A percentile compares a stretch with the other conserved stretches of the same genome.
Conservation (phyloP, 2,888 invertebrate genomes). For the Aleiodes testaceus region DNA sequence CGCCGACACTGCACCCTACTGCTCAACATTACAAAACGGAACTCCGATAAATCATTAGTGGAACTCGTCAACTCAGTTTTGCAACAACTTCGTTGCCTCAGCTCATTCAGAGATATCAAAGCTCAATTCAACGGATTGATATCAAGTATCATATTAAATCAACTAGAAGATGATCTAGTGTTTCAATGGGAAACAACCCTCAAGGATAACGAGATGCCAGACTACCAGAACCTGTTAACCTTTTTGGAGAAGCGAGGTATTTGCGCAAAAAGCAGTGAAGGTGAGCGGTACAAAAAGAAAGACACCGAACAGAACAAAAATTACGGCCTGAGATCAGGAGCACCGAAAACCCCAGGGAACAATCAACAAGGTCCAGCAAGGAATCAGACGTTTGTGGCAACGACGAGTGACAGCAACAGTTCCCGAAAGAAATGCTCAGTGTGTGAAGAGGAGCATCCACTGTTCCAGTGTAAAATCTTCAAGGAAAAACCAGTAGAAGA, state of each 20-base stretch:
- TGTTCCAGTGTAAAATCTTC: conserved; percentile 45
- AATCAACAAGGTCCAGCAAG: no score
- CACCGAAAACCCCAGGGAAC: no score
- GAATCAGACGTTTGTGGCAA: no score
- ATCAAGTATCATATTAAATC: conserved; percentile 1
- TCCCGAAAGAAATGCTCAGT: conserved; percentile 32
- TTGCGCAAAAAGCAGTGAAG: conserved; percentile 30
- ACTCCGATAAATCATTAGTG: conserved; percentile 33
- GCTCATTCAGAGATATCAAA: conserved; percentile 23
- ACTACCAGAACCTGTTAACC: conserved; percentile 27
- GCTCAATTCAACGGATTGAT: no score
- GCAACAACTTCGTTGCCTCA: conserved; percentile 44
- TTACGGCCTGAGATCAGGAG: no score
- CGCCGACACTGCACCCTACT: conserved; percentile 42
- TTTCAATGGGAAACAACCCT: conserved; percentile 44
- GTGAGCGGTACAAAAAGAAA: no score
- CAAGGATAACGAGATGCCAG: conserved; percentile 40
- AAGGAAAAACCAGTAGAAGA: conserved; percentile 13
- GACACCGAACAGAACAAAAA: no score
- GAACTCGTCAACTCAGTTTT: conserved; percentile 39
- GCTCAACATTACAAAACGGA: conserved; percentile 5
- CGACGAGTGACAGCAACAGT: no score
- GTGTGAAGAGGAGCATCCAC: conserved; percentile 45
- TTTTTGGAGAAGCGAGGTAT: conserved; percentile 41
- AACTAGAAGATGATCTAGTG: conserved; percentile 23